Conservation (phyloP, 2,797 vertebrate species). For the Psittacula derbiana region DNA sequence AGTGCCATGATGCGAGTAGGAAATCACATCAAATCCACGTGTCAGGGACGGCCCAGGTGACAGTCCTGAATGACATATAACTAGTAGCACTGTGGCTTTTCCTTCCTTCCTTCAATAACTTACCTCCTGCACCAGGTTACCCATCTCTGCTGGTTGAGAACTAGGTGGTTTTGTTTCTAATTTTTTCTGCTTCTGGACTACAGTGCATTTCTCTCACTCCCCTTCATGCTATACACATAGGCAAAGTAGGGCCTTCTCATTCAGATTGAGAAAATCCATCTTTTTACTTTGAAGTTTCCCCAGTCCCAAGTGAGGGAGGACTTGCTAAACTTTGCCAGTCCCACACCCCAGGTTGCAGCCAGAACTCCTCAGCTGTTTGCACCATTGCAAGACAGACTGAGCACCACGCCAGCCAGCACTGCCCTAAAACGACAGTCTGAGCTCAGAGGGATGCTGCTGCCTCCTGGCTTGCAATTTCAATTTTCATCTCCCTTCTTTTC, state of each 20-base stretch:
- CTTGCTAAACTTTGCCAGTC: neutral
- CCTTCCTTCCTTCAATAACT: neutral
- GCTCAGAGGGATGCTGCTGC: rapidly evolving
- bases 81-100: neutral
- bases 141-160: neutral
- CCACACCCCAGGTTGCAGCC: neutral
- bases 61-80: neutral
- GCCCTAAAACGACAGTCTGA: rapidly evolving
- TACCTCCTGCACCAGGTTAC: neutral
- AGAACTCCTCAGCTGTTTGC: rapidly evolving
- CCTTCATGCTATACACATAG: neutral
- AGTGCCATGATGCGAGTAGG: neutral
- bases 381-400: rapidly evolving
- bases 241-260: neutral
- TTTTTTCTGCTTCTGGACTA: neutral
- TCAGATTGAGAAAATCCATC: neutral
- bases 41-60: neutral
- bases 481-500: neutral
- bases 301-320: neutral
- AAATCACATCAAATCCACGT: rapidly evolving
- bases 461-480: rapidly evolving
- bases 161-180: neutral
- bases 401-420: rapidly evolving
- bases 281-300: neutral
- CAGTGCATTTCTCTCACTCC: neutral